Conservation (phyloP, 2,888 invertebrate genomes). For the Xiphydria camelus region DNA sequence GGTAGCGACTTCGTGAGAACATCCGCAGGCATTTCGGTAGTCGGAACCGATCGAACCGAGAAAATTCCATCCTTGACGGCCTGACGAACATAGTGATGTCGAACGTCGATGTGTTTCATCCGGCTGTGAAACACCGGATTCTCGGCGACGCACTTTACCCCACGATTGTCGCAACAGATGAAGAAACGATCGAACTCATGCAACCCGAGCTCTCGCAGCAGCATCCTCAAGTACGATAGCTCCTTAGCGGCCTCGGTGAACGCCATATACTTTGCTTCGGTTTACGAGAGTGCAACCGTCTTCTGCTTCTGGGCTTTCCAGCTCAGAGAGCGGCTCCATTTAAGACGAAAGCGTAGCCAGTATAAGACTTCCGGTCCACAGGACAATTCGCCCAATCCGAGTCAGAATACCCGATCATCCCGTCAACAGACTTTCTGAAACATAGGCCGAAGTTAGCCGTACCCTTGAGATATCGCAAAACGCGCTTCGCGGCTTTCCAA, state of each 20-base stretch:
- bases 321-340: slow-evolving; percentile 31
- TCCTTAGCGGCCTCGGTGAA: slow-evolving; percentile 33
- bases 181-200: no score
- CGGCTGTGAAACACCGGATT: no score
- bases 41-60: no score
- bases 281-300: slow-evolving; percentile 35
- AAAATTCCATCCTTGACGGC: no score
- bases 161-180: no score
- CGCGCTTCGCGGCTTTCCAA: slow-evolving; percentile 20
- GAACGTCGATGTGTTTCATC: no score
- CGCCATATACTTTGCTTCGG: slow-evolving; percentile 39
- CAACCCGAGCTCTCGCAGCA: no score
- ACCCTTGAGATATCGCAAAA: slow-evolving; percentile 17
- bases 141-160: no score
- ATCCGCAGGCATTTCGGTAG: no score
- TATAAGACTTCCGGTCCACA: slow-evolving; percentile 30
- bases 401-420: slow-evolving; percentile 10
- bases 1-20: no score
- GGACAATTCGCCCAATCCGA: slow-evolving; percentile 25
- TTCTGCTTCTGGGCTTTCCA: slow-evolving; percentile 36
- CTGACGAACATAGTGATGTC: no score
- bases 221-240: no score
- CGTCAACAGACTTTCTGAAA: slow-evolving; percentile 4
- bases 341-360: slow-evolving; percentile 32
- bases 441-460: slow-evolving; percentile 9